Base-by-base conservation (phyloP, 2,113 vertebrate genomes). In the Vulpes vulpes region DNA sequence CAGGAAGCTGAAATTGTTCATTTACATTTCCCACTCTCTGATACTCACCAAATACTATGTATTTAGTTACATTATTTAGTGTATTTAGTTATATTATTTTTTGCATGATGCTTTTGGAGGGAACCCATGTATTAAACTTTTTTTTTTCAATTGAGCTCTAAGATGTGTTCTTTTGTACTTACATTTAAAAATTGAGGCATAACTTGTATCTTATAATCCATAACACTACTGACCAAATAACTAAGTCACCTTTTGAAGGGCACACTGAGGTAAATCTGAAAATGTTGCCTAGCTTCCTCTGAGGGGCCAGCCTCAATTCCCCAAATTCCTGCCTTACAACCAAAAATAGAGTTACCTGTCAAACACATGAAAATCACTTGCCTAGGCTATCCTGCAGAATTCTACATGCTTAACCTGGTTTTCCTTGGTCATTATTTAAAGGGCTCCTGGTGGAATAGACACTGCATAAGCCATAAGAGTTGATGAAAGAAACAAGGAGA, bases 361-460 rank as follows among this genome's bases (percentile, higher is more conserved):
- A 92, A 80, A 87, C 23, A 92, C 30, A 92, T 79, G 67, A 93
- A 87, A 97, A 96, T 67, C 53, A 93, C 49, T 59, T 90, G 67
- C 59, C 53, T 79, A 79, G 27, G 57, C 49, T 85, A 76, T 69
- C 14, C 22, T 90, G 84, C 23, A 65, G 8, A 90, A 94, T 81
- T 86, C 43, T 89, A 55, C 35, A 62, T 79, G 84, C 73, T 89
- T 96, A 95, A 74, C 78, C 53, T 86, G 10, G 86, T 79, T 83
- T 87, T 88, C 35, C 87, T 89, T 85, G 53, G 59, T 81, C 65
- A n/a, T 89, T 89, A 95, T 74, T 95, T 76, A 91, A 95, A 85
- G 30, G 69, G 27, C 67, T 96, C 76, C 57, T 80, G 38, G 65
- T 80, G 17, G 43, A 87, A 2, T 2, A 92, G 12, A 89, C 30